These are phyloP conservation scores for Drosophila fulvimacula DNA, from an alignment of 2,888 invertebrate genomes.

Conservation along the genomic window DNA sequence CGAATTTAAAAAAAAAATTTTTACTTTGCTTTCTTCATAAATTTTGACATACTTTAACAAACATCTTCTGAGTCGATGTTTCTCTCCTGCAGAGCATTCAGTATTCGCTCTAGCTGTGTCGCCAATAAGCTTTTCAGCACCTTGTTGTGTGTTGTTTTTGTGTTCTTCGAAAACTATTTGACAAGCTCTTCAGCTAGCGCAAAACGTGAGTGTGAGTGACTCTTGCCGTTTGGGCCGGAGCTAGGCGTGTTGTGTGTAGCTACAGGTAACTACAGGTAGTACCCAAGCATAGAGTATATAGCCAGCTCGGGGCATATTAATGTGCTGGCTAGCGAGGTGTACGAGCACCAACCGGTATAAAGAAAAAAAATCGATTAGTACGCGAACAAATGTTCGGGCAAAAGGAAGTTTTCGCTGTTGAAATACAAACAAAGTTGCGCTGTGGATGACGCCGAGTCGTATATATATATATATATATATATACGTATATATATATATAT, in stretches of 20 bases:
- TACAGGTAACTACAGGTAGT: constrained; percentile 28
- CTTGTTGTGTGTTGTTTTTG: constrained; percentile 18
- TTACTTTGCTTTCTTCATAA: not conserved
- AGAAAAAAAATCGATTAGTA: constrained; percentile 73
- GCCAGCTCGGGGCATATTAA: constrained; percentile 53
- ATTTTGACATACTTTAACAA: not conserved
- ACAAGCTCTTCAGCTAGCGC: constrained; percentile 48
- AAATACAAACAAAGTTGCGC: constrained; percentile 53
- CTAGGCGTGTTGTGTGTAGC: constrained; percentile 15
- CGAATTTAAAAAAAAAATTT: too few species aligned
- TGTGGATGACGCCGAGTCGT: constrained; percentile 50
- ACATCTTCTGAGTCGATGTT: not conserved
- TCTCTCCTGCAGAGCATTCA: constrained; percentile 16
- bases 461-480: constrained; percentile 6
- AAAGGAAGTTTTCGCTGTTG: constrained; percentile 58
- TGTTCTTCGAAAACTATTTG: constrained; percentile 46
- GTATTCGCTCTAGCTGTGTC: not conserved
- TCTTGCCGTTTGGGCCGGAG: constrained; percentile 32
- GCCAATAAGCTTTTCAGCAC: constrained; percentile 24
- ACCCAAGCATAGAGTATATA: constrained; percentile 7
- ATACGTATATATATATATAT: constrained; percentile 3
- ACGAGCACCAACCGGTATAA: constrained; percentile 19
- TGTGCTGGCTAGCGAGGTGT: constrained; percentile 23
- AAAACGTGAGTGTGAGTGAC: constrained; percentile 54
- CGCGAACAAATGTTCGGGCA: constrained; percentile 49